A percentile compares a stretch with the other conserved stretches of the same genome.
phyloP scores from a whole-genome alignment of 2,113 vertebrate species.

The Sceloporus tristichus region DNA sequence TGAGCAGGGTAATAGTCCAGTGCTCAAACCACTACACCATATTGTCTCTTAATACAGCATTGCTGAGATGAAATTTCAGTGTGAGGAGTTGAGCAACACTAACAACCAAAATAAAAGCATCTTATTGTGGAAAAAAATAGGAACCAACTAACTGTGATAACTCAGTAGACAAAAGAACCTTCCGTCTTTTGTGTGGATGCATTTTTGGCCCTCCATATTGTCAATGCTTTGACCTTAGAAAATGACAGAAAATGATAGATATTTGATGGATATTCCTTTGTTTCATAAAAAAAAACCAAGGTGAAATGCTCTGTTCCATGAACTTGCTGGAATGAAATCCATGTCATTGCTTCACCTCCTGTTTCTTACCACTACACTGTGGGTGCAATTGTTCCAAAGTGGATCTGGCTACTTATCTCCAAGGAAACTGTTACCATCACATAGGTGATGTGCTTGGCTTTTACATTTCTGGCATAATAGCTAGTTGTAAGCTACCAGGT shows the following conservation, averaged over 20 bases:
- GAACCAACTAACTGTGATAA: background rate
- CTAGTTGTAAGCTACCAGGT: background rate
- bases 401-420: background rate
- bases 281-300: slow-evolving; percentile 19
- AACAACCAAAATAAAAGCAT: background rate
- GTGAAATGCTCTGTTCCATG: background rate
- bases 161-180: background rate
- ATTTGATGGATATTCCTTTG: background rate
- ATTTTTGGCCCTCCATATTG: background rate
- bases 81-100: background rate
- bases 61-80: background rate
- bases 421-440: background rate
- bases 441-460: background rate
- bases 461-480: background rate
- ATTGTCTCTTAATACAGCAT: too few relatives aligned
- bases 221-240: background rate
- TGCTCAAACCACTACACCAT: too few relatives aligned
- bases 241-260: background rate
- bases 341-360: slow-evolving; percentile 20
- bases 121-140: too few relatives aligned
- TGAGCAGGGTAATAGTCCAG: too few relatives aligned
- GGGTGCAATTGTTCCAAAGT: slow-evolving; percentile 8
- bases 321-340: background rate
- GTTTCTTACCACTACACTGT: slow-evolving; percentile 12
- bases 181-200: background rate